phyloP scores from a whole-genome alignment of 2,797 vertebrate species.

The Peromyscus nudipes region DNA sequence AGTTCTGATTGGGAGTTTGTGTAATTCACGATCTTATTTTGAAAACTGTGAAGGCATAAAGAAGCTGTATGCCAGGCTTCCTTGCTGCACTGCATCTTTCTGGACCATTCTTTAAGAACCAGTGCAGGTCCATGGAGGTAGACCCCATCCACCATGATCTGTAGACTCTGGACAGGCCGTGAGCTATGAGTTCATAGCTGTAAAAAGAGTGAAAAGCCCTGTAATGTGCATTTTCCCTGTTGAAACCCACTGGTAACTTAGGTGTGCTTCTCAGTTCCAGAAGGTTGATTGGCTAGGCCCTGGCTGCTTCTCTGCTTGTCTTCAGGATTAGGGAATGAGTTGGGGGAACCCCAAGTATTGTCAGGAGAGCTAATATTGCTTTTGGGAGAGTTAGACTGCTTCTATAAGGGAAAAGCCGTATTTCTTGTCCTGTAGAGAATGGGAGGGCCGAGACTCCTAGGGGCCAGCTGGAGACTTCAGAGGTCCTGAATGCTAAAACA shows the following conservation, averaged over 20 bases:
- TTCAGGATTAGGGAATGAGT: background rate
- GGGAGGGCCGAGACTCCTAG: background rate
- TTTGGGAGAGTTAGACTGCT: constrained; percentile 34
- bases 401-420: constrained; percentile 30
- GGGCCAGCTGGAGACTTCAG: background rate
- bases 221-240: background rate
- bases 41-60: constrained; percentile 69
- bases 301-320: constrained; percentile 2
- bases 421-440: constrained; percentile 10
- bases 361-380: constrained; percentile 7
- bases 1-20: constrained; percentile 75
- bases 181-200: constrained; percentile 49
- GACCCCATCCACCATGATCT: background rate
- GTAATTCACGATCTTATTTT: constrained; percentile 69
- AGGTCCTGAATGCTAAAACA: constrained; percentile 32
- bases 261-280: background rate
- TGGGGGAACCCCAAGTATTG: background rate
- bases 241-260: constrained; percentile 22
- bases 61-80: constrained; percentile 7
- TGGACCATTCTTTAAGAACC: constrained; percentile 4
- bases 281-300: background rate
- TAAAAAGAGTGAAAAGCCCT: constrained; percentile 66
- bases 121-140: background rate
- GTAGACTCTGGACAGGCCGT: background rate
- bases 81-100: background rate